These are phyloP conservation scores for Felis chaus DNA, from an alignment of 2,113 vertebrate genomes.

Conservation along the genomic window DNA sequence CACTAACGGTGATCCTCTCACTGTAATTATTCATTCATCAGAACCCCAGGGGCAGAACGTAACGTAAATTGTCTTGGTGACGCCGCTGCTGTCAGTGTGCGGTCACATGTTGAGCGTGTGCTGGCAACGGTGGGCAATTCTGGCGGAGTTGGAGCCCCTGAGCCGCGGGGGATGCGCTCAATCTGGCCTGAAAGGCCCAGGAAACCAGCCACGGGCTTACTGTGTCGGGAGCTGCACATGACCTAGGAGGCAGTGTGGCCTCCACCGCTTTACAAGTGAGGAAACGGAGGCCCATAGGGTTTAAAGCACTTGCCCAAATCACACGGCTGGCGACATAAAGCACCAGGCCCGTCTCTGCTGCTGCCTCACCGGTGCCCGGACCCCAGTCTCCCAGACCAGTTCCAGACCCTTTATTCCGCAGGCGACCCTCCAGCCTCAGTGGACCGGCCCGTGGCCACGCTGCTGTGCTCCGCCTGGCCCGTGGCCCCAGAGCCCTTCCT, in stretches of 20 bases:
- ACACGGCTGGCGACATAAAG: background rate
- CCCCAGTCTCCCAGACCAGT: background rate
- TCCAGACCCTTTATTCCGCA: background rate
- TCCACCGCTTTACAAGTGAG: background rate
- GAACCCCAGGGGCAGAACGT: background rate
- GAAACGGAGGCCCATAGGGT: rapidly evolving
- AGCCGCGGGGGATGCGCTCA: rapidly evolving
- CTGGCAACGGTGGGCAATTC: no score
- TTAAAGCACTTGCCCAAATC: background rate
- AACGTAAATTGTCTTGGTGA: background rate
- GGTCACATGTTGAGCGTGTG: rapidly evolving
- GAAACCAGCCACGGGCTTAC: no score
- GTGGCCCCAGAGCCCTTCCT: no score
- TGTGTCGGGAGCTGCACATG: rapidly evolving
- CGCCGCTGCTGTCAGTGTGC: no score
- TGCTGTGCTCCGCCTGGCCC: rapidly evolving
- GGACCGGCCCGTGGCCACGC: background rate
- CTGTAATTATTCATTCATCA: background rate
- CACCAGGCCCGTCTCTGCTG: rapidly evolving
- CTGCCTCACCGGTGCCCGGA: rapidly evolving
- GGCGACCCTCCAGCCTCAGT: background rate
- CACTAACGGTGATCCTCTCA: background rate
- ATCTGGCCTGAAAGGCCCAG: background rate
- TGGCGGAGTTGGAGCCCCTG: no score
- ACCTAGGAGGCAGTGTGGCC: background rate